Conservation (phyloP, 2,888 invertebrate genomes). For the Dolomedes plantarius region DNA sequence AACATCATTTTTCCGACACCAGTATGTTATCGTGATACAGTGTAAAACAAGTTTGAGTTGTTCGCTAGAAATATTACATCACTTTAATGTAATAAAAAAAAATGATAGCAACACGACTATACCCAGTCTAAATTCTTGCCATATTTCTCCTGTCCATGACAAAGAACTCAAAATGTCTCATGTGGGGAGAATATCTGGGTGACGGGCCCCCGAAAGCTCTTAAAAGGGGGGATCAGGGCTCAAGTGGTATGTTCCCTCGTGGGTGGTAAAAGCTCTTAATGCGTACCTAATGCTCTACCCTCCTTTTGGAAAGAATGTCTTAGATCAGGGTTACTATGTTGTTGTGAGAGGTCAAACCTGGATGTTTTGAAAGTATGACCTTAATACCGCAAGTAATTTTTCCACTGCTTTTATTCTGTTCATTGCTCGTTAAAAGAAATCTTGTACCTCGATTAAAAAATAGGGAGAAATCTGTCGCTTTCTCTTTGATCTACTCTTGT, state of each 20-base stretch:
- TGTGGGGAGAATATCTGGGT: background rate
- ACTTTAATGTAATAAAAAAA: too few species aligned
- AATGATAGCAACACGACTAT: too few species aligned
- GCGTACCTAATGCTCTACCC: slow-evolving; percentile 62
- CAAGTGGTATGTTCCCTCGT: slow-evolving; percentile 55
- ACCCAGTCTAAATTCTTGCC: background rate
- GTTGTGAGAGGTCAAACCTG: background rate
- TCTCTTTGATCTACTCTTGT: too few species aligned
- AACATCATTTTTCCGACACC: too few species aligned
- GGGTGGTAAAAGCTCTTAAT: slow-evolving; percentile 67
- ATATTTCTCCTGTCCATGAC: background rate
- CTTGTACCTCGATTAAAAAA: background rate
- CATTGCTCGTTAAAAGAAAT: background rate
- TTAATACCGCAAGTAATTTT: slow-evolving; percentile 7
- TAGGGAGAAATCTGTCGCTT: too few species aligned
- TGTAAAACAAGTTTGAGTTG: too few species aligned
- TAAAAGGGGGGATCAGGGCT: slow-evolving; percentile 39
- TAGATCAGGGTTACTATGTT: background rate
- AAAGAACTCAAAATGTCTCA: background rate
- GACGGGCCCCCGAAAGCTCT: background rate
- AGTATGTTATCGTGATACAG: too few species aligned
- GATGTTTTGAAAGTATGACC: slow-evolving; percentile 3
- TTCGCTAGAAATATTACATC: too few species aligned
- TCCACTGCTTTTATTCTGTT: background rate
- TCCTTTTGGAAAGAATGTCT: slow-evolving; percentile 11